phyloP scores from a whole-genome alignment of 1,140 invertebrate species.

The silkworm (Bombyx mori) region DNA sequence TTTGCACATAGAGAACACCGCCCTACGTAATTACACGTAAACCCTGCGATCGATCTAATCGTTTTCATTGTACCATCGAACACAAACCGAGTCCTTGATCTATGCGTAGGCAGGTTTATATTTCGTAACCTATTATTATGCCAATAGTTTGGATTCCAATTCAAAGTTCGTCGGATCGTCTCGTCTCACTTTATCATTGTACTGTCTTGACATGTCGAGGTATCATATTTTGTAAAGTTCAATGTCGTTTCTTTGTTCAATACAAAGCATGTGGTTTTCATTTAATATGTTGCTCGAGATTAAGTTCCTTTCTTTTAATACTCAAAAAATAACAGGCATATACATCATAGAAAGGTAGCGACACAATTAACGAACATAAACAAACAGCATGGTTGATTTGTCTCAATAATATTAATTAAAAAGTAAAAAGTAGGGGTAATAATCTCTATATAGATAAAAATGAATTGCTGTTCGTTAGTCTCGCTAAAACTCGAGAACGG shows the following conservation, averaged over 20 bases:
- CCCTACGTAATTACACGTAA: slow-evolving; percentile 3
- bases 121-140: slow-evolving; percentile 48
- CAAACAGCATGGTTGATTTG: too few species aligned
- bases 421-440: too few species aligned
- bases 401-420: too few species aligned
- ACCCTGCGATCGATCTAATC: slow-evolving; percentile 25
- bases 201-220: slow-evolving; percentile 12
- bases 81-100: slow-evolving; percentile 52
- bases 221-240: slow-evolving; percentile 10
- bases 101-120: slow-evolving; percentile 38
- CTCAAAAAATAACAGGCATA: too few species aligned
- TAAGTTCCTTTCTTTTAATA: too few species aligned
- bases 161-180: slow-evolving; percentile 28
- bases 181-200: slow-evolving; percentile 22
- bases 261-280: too few species aligned
- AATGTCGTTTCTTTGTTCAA: background rate
- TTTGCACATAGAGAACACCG: background rate
- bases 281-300: too few species aligned
- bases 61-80: slow-evolving; percentile 28
- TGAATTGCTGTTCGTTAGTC: too few species aligned
- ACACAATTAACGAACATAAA: too few species aligned
- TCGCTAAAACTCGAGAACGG: too few species aligned
- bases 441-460: too few species aligned
- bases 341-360: too few species aligned
- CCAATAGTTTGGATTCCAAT: slow-evolving; percentile 23